Evolutionary conservation across 2,113 vertebrate species (phyloP).

Genomic region (Cebidichthys violaceus): DNA sequence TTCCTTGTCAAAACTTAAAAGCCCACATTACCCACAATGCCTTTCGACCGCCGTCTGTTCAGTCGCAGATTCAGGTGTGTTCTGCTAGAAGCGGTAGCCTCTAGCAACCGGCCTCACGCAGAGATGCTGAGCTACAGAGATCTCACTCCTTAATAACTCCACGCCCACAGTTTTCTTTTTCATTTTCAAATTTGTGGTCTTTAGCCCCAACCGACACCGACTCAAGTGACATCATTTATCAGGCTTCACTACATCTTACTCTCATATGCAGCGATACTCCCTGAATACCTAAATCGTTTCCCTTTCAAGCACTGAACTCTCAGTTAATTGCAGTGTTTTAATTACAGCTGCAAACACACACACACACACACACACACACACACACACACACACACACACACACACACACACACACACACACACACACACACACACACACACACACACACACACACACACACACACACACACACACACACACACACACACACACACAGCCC

Average conservation of each 20-base stretch:
- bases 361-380: no score
- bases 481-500: no score
- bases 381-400: background rate
- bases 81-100: background rate
- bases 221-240: background rate
- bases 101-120: no score
- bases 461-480: no score
- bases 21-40: background rate
- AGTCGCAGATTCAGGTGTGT: background rate
- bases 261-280: no score
- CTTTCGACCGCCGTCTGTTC: background rate
- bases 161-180: no score
- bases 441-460: no score
- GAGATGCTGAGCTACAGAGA: background rate
- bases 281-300: background rate
- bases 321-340: background rate
- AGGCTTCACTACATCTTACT: background rate
- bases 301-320: background rate
- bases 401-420: background rate
- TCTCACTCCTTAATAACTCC: no score
- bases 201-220: background rate
- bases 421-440: background rate
- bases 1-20: background rate
- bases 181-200: background rate
- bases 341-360: slow-evolving; percentile 6